Evolutionary conservation across 2,888 invertebrate genomes (phyloP).

Genomic region (Eupithecia vulgata): DNA sequence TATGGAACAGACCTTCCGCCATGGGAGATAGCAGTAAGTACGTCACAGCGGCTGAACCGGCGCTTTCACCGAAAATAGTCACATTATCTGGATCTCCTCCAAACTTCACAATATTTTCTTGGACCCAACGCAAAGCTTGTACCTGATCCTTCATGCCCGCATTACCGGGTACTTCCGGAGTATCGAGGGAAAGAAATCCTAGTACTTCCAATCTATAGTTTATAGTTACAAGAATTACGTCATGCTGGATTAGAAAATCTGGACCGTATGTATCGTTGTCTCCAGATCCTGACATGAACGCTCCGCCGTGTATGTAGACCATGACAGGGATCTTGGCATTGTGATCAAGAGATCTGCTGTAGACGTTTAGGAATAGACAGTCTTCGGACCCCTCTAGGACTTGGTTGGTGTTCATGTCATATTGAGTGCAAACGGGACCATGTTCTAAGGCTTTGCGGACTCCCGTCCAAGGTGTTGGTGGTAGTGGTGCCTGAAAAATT

Average conservation of each 20-base stretch:
- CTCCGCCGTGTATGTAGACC: constrained; percentile 75
- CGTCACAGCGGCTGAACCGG: constrained; percentile 68
- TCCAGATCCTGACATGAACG: constrained; percentile 67
- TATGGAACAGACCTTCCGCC: constrained; percentile 69
- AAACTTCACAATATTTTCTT: constrained; percentile 63
- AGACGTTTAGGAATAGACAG: constrained; percentile 69
- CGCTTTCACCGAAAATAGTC: constrained; percentile 74
- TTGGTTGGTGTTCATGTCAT: constrained; percentile 52
- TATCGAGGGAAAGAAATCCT: constrained; percentile 58
- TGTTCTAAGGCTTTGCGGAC: constrained; percentile 64
- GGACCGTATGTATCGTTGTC: constrained; percentile 65
- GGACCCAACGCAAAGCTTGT: constrained; percentile 64
- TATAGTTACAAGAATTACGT: constrained; percentile 71
- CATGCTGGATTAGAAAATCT: constrained; percentile 65
- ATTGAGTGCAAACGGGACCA: constrained; percentile 67
- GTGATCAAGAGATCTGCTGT: constrained; percentile 46
- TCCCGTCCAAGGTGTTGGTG: constrained; percentile 62
- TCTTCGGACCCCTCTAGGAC: constrained; percentile 64
- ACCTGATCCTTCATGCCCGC: constrained; percentile 73
- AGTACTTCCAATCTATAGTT: constrained; percentile 69
- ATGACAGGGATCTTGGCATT: constrained; percentile 61
- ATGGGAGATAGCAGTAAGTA: constrained; percentile 71
- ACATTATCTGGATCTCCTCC: constrained; percentile 68
- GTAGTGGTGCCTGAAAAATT: constrained; percentile 63
- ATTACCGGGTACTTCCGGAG: constrained; percentile 68